Conservation (phyloP, 2,113 vertebrate species). For the Amazona guildingii region DNA sequence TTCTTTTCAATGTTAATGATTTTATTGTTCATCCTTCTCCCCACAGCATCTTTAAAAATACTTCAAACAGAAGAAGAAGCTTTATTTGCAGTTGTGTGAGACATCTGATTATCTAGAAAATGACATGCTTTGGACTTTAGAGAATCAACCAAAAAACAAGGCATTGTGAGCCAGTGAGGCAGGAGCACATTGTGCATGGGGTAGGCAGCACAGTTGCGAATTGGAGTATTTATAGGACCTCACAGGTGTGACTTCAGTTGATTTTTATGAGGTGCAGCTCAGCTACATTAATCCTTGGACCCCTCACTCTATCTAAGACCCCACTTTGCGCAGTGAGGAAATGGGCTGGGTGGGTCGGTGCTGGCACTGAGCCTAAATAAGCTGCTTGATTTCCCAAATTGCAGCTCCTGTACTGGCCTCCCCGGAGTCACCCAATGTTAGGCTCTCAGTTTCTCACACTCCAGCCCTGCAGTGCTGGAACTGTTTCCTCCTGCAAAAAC, state of each 20-base stretch:
- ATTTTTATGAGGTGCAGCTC: neutral
- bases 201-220: neutral
- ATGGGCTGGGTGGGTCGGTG: neutral
- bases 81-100: neutral
- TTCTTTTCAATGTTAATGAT: neutral
- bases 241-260: neutral
- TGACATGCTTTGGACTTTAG: neutral
- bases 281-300: neutral
- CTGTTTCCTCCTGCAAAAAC: neutral
- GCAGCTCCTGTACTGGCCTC: neutral
- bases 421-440: fast-evolving
- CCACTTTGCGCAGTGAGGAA: neutral
- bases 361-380: neutral
- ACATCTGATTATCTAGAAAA: neutral
- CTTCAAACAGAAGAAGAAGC: neutral
- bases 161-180: neutral
- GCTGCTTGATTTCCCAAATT: neutral
- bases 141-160: neutral
- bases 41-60: neutral
- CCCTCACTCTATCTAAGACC: neutral
- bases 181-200: fast-evolving
- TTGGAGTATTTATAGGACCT: neutral
- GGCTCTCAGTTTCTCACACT: neutral
- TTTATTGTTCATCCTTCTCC: neutral
- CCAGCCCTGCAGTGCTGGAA: neutral